phyloP scores from a whole-genome alignment of 1,140 invertebrate species.

The Parasteatoda tepidariorum region DNA sequence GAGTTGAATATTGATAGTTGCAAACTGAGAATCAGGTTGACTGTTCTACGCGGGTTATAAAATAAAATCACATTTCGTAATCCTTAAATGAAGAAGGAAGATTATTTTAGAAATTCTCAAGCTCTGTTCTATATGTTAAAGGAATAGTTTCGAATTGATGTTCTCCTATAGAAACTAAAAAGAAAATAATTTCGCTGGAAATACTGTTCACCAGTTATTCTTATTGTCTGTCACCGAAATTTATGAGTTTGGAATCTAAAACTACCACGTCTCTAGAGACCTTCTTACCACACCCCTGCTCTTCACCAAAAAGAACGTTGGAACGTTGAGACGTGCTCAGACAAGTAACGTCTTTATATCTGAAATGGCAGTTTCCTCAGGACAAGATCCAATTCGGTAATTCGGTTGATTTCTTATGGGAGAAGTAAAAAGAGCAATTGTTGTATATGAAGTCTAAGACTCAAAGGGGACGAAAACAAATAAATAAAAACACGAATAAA shows the following conservation, averaged over 20 bases:
- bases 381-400: constrained; percentile 55
- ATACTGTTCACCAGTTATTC: constrained; percentile 6
- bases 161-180: too few species aligned
- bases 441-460: not conserved
- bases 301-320: constrained; percentile 25
- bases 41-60: too few species aligned
- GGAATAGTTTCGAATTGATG: too few species aligned
- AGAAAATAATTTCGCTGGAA: constrained; percentile 1
- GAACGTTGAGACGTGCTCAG: constrained; percentile 18
- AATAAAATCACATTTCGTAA: too few species aligned
- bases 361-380: constrained; percentile 9
- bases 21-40: too few species aligned
- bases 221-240: constrained; percentile 8
- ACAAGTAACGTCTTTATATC: constrained; percentile 50
- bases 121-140: too few species aligned
- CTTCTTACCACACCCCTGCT: too few species aligned
- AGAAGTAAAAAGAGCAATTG: constrained; percentile 41
- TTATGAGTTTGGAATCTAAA: constrained; percentile 31
- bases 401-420: constrained; percentile 58
- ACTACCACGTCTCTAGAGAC: constrained; percentile 35
- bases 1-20: too few species aligned
- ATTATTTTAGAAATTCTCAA: too few species aligned
- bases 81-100: too few species aligned
- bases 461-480: not conserved
- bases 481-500: not conserved